Evolutionary conservation across 2,797 vertebrate species (phyloP).

Genomic region (Falco concolor): DNA sequence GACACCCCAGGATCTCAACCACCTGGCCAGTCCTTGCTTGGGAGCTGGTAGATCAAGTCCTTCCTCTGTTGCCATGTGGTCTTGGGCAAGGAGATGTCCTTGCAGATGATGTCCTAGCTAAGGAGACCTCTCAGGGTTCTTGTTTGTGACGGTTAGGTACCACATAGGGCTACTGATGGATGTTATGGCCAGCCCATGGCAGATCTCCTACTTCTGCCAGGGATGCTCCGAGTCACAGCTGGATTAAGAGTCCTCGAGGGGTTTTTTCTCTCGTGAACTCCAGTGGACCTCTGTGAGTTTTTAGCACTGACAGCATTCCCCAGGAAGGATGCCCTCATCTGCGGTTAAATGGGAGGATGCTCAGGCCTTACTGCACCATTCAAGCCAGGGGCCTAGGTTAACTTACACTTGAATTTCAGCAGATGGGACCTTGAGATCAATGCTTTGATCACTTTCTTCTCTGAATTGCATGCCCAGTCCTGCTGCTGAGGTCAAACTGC

Average conservation of each 20-base stretch:
- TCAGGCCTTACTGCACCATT: neutral
- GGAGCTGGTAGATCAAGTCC: neutral
- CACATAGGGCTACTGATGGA: accelerated
- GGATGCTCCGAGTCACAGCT: neutral
- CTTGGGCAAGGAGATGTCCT: neutral
- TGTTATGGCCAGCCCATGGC: neutral
- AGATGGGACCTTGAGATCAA: neutral
- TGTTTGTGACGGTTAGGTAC: neutral
- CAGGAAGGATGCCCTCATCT: neutral
- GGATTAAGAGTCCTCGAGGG: neutral
- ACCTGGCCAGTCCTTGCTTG: neutral
- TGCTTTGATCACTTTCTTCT: neutral
- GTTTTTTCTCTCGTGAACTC: neutral
- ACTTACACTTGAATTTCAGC: neutral
- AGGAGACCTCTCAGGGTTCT: neutral
- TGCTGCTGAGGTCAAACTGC: neutral
- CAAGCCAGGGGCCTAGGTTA: no score
- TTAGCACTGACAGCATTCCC: neutral
- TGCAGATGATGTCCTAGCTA: neutral
- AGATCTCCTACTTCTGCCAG: neutral
- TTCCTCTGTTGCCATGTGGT: neutral
- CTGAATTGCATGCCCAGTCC: neutral
- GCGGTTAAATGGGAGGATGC: neutral
- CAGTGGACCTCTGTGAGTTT: neutral
- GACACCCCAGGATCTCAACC: accelerated